A percentile compares a stretch with the other conserved stretches of the same genome.
These are phyloP conservation scores for Ochropleura leucogaster DNA, from an alignment of 2,888 invertebrate species.

Conservation along the genomic window DNA sequence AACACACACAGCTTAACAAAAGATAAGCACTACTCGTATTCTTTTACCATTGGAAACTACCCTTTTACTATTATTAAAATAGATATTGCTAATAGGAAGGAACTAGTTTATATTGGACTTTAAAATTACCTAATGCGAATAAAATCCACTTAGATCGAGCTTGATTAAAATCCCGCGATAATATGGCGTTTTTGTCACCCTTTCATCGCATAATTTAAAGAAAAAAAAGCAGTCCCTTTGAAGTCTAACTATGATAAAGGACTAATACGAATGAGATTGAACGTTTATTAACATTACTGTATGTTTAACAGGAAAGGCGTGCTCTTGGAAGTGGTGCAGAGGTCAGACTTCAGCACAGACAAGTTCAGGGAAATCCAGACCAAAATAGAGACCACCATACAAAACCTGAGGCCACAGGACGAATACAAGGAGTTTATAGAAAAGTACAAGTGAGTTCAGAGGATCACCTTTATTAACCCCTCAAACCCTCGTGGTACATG, in stretches of 20 bases:
- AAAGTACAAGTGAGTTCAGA: conserved; percentile 94
- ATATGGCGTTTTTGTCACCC: not conserved
- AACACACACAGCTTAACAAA: too few relatives aligned
- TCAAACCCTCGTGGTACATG: too few relatives aligned
- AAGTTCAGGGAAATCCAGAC: conserved; percentile 95
- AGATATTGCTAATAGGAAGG: too few relatives aligned
- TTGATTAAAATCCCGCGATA: not conserved
- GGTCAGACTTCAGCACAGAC: conserved; percentile 95
- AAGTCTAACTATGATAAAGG: not conserved
- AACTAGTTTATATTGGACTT: too few relatives aligned
- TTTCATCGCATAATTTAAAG: too few relatives aligned
- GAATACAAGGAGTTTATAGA: conserved; percentile 97
- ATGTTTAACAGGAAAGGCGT: conserved; percentile 93
- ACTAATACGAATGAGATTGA: not conserved
- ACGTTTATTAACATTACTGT: not conserved
- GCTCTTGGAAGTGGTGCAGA: conserved; percentile 94
- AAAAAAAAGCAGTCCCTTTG: not conserved
- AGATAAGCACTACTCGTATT: not conserved
- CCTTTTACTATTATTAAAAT: too few relatives aligned
- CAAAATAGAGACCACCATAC: conserved; percentile 94
- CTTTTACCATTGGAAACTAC: too few relatives aligned
- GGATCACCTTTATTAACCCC: not conserved
- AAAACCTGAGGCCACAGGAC: conserved; percentile 94
- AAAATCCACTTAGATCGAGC: too few relatives aligned
- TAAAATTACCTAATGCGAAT: too few relatives aligned